A percentile compares a stretch with the other conserved stretches of the same genome.
Conservation (phyloP, 1,140 invertebrate genomes). For the Rhyzopertha dominica region DNA sequence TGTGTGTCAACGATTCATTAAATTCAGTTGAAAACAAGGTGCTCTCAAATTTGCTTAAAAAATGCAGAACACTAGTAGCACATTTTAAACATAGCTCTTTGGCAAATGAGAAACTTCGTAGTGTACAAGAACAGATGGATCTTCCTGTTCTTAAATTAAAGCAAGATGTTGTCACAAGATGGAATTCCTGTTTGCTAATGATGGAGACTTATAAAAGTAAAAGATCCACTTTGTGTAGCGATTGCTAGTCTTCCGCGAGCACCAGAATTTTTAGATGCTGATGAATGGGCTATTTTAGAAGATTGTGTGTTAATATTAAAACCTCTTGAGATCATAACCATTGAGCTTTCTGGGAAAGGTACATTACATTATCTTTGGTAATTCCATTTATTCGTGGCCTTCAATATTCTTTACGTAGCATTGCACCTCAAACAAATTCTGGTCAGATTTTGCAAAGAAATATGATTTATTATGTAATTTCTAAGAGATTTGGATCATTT, state of each 20-base stretch:
- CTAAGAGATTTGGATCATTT: constrained; percentile 21
- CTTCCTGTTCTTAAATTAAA: constrained; percentile 22
- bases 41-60: constrained; percentile 1
- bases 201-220: constrained; percentile 25
- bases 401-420: constrained; percentile 19
- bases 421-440: not conserved
- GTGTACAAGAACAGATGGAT: constrained; percentile 17
- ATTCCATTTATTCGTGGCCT: constrained; percentile 27
- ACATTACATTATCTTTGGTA: no score
- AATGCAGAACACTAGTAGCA: constrained; percentile 4
- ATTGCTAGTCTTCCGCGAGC: not conserved
- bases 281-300: constrained; percentile 1
- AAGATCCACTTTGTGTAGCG: constrained; percentile 11
- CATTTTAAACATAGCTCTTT: constrained; percentile 13
- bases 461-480: constrained; percentile 18
- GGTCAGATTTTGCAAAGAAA: not conserved
- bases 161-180: constrained; percentile 27
- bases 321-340: not conserved
- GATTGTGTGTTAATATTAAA: not conserved
- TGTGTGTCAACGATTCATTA: constrained; percentile 11
- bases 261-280: constrained; percentile 8
- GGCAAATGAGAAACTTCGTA: not conserved
- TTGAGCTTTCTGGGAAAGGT: constrained; percentile 7
- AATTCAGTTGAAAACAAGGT: not conserved
- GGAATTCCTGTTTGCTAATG: constrained; percentile 35